Evolutionary conservation across 2,797 vertebrate species (phyloP).

Genomic region (Aphelocoma californica): DNA sequence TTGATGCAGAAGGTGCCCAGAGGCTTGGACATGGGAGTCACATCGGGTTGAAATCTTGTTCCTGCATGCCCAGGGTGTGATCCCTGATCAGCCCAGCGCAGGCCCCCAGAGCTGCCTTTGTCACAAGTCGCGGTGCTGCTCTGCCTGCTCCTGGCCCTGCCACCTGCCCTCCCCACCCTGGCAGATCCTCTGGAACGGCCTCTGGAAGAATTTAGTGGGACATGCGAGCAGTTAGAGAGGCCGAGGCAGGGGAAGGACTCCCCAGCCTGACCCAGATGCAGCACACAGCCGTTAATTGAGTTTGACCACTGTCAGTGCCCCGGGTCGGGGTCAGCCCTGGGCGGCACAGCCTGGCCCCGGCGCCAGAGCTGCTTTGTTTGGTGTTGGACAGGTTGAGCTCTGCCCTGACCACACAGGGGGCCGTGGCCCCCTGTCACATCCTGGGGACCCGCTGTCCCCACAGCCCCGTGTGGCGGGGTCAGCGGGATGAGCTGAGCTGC

Average conservation of each 20-base stretch:
- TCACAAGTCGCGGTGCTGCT: rapidly evolving
- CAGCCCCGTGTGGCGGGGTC: rapidly evolving
- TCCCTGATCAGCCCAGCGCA: background rate
- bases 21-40: rapidly evolving
- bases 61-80: rapidly evolving
- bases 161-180: background rate
- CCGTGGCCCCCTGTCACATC: background rate
- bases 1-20: background rate
- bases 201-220: background rate
- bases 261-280: background rate
- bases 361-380: rapidly evolving
- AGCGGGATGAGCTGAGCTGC: rapidly evolving
- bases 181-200: background rate
- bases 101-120: rapidly evolving
- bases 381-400: background rate
- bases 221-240: rapidly evolving
- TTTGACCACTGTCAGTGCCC: background rate
- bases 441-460: background rate
- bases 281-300: background rate
- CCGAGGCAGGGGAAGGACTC: background rate
- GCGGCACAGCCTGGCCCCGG: background rate
- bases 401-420: background rate
- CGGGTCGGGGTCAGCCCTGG: background rate
- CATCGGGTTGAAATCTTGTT: rapidly evolving
- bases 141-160: background rate